Evolutionary conservation across 1,140 invertebrate genomes (phyloP).

Genomic region (Panagrolaimus sp.): DNA sequence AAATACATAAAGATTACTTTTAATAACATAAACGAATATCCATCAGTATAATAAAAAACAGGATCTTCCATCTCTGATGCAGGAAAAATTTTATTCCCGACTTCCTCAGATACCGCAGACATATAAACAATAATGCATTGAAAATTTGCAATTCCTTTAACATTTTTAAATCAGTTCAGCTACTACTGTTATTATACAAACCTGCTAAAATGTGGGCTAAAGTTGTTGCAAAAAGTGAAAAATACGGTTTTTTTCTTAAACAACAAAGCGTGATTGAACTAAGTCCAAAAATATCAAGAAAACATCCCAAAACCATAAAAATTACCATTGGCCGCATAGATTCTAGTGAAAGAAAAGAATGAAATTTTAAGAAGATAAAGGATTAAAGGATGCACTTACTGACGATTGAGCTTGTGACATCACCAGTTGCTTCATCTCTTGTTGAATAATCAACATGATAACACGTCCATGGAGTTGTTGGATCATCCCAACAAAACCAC

Average conservation of each 20-base stretch:
- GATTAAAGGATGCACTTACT: background rate
- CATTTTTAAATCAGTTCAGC: background rate
- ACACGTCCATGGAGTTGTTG: slow-evolving; percentile 52
- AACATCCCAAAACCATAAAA: slow-evolving; percentile 48
- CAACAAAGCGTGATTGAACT: slow-evolving; percentile 39
- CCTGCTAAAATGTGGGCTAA: slow-evolving; percentile 54
- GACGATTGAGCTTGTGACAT: slow-evolving; percentile 57
- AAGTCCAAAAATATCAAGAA: slow-evolving; percentile 46
- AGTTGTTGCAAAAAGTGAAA: slow-evolving; percentile 47
- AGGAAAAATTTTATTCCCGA: slow-evolving; percentile 56
- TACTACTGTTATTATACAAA: background rate
- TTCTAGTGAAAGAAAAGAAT: slow-evolving; percentile 34
- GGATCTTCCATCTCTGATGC: slow-evolving; percentile 58
- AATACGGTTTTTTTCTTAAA: slow-evolving; percentile 46
- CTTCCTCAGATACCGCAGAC: slow-evolving; percentile 57
- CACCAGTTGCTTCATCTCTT: slow-evolving; percentile 42
- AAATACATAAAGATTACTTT: slow-evolving; percentile 35
- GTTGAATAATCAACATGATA: slow-evolving; percentile 42
- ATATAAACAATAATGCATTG: slow-evolving; percentile 57
- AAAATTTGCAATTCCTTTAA: slow-evolving; percentile 45
- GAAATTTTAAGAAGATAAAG: background rate
- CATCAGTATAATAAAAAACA: slow-evolving; percentile 56
- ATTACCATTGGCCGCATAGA: slow-evolving; percentile 50
- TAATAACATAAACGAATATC: slow-evolving; percentile 53
- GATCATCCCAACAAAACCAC: slow-evolving; percentile 57